These are phyloP conservation scores for Ancistrus triradiatus DNA, from an alignment of 2,113 vertebrate species.

Conservation along the genomic window DNA sequence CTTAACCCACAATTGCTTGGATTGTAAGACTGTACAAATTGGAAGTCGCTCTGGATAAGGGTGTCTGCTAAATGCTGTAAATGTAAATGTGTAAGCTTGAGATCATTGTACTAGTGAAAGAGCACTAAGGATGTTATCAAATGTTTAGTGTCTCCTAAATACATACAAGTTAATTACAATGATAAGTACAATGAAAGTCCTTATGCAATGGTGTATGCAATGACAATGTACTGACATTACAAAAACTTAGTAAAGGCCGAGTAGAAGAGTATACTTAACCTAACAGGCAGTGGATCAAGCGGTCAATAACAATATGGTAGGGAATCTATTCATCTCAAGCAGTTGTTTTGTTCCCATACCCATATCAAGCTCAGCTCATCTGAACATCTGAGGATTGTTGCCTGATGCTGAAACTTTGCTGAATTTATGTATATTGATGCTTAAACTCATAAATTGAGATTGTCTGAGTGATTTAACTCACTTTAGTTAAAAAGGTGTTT, in stretches of 20 bases:
- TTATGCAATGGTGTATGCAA: neutral
- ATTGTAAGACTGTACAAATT: no score
- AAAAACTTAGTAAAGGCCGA: neutral
- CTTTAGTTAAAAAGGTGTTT: neutral
- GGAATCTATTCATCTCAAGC: conserved; percentile 10
- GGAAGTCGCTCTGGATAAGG: no score
- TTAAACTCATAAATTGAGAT: no score
- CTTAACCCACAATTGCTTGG: no score
- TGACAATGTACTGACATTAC: conserved; percentile 1
- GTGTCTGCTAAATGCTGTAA: no score
- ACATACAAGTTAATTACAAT: no score
- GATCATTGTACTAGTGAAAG: no score
- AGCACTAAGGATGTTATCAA: no score
- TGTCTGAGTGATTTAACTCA: no score
- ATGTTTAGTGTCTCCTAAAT: no score
- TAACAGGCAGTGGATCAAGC: conserved; percentile 15
- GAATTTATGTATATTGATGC: no score
- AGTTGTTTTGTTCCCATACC: conserved; percentile 4
- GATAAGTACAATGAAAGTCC: neutral
- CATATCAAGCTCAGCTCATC: conserved; percentile 25
- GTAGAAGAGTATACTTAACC: conserved; percentile 19
- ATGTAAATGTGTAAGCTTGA: no score
- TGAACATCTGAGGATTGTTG: conserved; percentile 10
- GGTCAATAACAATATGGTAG: neutral
- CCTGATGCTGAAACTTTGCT: conserved; percentile 6